Evolutionary conservation across 2,797 vertebrate genomes (phyloP), one percentile per base, ranked within the genome.

Genomic region (Pterois miles): DNA sequence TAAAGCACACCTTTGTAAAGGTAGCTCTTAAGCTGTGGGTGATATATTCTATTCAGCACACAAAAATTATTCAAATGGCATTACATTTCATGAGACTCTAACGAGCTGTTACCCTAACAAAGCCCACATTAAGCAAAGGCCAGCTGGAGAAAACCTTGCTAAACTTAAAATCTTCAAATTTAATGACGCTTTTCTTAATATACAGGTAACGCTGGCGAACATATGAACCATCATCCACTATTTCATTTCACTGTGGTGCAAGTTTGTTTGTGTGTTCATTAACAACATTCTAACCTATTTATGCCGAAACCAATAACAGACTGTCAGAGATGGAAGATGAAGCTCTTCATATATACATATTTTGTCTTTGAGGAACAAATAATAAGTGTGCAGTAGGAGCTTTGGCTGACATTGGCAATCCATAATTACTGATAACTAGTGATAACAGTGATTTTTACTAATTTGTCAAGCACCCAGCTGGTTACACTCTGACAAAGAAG

Each of bases 371-470:
- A 62, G 63, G 23, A 62, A 40, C 25, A 34, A 52, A 31, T 57
- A 22, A 20, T 57, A 23, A 13, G 23, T 50, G 43, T 57, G 20
- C 11, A 43, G n/a, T 22, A 12, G 16, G 12, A 66, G 20, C 20
- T 74, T 64, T 65, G 54, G 46, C 23, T 60, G 59, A 58, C 50
- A 48, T 31, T 66, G 60, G 58, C 22, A 46, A 34, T 66, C 11
- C 23, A 6, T 62, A 60, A 74, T n/a, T n/a, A n/a, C n/a, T n/a
- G n/a, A n/a, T n/a, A n/a, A n/a, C n/a, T n/a, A n/a, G n/a, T n/a
- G n/a, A n/a, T n/a, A n/a, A n/a, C n/a, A n/a, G n/a, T 73, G 25
- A 43, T 65, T 78, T 54, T 75, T 60, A 25, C 20, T 27, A 13
- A 65, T 54, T 65, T 72, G 53, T 57, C 66, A 13, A 59, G 65